Evolutionary conservation across 2,888 invertebrate genomes (phyloP).

Genomic region (Orthosia incerta): DNA sequence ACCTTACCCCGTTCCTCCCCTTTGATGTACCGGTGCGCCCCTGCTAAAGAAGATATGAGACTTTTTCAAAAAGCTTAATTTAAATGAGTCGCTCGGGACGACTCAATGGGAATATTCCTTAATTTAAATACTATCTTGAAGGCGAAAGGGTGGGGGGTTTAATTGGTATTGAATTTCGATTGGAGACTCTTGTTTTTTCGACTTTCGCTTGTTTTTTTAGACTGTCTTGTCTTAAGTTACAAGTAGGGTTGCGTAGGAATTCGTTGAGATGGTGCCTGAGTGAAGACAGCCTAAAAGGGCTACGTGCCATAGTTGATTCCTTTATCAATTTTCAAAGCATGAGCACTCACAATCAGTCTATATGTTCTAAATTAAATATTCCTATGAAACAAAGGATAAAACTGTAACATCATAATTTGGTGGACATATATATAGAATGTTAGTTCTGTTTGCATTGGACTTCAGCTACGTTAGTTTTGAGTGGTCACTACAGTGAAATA

Average conservation of each 20-base stretch:
- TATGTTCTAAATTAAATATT: too few species aligned
- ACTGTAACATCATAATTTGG: too few species aligned
- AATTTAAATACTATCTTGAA: slow-evolving; percentile 89
- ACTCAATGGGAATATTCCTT: slow-evolving; percentile 89
- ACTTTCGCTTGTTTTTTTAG: slow-evolving; percentile 63
- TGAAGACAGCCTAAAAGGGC: background rate
- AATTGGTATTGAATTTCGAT: slow-evolving; percentile 91
- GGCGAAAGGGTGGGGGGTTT: slow-evolving; percentile 82
- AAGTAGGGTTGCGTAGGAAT: slow-evolving; percentile 57
- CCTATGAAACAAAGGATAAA: too few species aligned
- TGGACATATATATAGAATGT: background rate
- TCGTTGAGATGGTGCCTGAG: slow-evolving; percentile 9
- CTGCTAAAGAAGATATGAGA: slow-evolving; percentile 91
- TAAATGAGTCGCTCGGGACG: slow-evolving; percentile 88
- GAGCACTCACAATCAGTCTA: background rate
- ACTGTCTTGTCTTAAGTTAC: slow-evolving; percentile 67
- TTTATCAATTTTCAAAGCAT: background rate
- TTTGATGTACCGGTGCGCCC: slow-evolving; percentile 89
- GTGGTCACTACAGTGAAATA: background rate
- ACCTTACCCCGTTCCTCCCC: slow-evolving; percentile 85
- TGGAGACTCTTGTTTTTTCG: slow-evolving; percentile 74
- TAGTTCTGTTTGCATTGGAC: background rate
- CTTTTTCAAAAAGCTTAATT: slow-evolving; percentile 91
- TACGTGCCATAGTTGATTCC: too few species aligned
- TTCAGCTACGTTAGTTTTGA: too few species aligned